Evolutionary conservation across 2,888 invertebrate genomes (phyloP), one percentile per base, ranked within the genome.

Genomic region (Argyra leucocephala): DNA sequence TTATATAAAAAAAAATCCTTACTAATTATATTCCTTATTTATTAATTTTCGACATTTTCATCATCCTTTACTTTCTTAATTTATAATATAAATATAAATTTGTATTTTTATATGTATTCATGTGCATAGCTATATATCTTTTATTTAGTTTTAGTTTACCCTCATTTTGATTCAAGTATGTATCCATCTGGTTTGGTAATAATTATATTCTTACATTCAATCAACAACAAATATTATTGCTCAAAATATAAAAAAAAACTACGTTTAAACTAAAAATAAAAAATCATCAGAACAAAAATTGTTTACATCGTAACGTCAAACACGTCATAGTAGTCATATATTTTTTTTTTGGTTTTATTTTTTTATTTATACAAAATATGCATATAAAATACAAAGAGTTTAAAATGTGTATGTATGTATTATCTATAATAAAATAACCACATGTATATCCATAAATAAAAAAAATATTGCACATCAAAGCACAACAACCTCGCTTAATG

Each of bases 401-500:
- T n/a, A n/a, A n/a, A n/a, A n/a, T n/a, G n/a, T n/a, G n/a, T n/a
- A n/a, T n/a, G n/a, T n/a, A n/a, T n/a, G n/a, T n/a, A n/a, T n/a
- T n/a, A n/a, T n/a, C n/a, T n/a, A n/a, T n/a, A 48, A 48, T 3
- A 48, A 48, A 58, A 58, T 23, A 22, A 58, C 22, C 22, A 9
- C 22, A 59, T 57, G 57, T 22, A 22, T 6, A 22, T 21, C n/a
- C 22, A 57, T 57, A 57, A 57, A 57, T 18, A 59, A 59, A 23
- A 59, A 22, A 58, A 24, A 59, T 23, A 59, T 59, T 59, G 59
- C 59, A 48, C 48, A 48, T 48, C 48, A 48, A 48, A 48, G 48
- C 48, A 48, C 48, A 48, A 48, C 48, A 48, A 48, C 48, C 48
- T 48, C 48, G 48, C 48, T 48, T 48, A 48, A 48, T 48, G 48